Conservation (phyloP, 53 echinoderm and acorn worm species). For the Antedon mediterranea region DNA sequence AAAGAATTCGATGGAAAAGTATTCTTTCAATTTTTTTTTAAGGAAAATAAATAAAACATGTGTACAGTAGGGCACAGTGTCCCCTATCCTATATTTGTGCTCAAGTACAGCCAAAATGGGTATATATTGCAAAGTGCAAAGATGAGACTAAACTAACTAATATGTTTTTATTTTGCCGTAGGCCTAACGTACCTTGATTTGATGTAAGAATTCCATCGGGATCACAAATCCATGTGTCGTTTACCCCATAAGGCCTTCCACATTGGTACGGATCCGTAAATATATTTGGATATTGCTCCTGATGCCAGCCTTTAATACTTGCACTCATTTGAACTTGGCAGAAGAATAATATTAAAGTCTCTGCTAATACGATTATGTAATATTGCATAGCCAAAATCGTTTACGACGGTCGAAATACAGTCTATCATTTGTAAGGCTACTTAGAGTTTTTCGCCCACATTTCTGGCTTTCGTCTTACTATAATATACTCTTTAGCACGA, state of each 20-base stretch:
- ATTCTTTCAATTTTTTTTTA: too few species aligned
- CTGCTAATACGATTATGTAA: neutral
- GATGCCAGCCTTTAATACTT: neutral
- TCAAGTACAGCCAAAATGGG: too few species aligned
- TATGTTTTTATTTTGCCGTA: too few species aligned
- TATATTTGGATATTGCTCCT: neutral
- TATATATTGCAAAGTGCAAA: too few species aligned
- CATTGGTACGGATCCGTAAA: neutral
- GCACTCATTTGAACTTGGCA: neutral
- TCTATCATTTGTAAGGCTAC: neutral
- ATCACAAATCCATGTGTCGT: constrained; percentile 29
- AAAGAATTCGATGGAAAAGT: too few species aligned
- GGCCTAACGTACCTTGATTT: constrained; percentile 33
- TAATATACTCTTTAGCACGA: too few species aligned
- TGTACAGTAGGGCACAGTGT: too few species aligned
- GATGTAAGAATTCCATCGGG: constrained; percentile 25
- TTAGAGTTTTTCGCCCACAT: too few species aligned
- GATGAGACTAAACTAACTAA: too few species aligned
- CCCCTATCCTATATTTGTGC: too few species aligned
- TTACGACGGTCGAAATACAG: neutral
- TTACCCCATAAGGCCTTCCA: neutral
- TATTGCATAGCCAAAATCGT: neutral
- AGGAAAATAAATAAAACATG: too few species aligned
- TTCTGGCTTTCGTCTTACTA: too few species aligned
- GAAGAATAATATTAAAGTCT: neutral